These are phyloP conservation scores for Girardinus metallicus DNA, from an alignment of 2,797 vertebrate species.

Conservation along the genomic window DNA sequence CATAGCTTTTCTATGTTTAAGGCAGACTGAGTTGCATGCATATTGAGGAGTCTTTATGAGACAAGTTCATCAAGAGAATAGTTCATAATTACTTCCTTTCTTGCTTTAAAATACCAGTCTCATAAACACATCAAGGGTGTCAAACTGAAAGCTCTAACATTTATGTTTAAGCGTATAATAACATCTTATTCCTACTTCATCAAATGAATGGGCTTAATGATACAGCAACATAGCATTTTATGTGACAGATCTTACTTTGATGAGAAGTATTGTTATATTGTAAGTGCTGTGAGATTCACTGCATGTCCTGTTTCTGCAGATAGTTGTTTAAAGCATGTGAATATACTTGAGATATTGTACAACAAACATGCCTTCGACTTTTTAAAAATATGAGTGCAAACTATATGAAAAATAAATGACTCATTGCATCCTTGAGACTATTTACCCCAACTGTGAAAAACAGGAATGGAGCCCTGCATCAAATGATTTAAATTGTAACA, in stretches of 20 bases:
- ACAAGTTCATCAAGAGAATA: background rate
- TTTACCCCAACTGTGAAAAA: slow-evolving; percentile 5
- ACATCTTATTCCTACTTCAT: background rate
- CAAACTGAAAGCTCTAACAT: background rate
- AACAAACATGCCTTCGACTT: slow-evolving; percentile 16
- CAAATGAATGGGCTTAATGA: background rate
- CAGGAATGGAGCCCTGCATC: slow-evolving; percentile 2
- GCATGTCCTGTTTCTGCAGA: slow-evolving; percentile 14
- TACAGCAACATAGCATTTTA: background rate
- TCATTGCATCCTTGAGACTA: background rate
- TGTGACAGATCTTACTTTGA: background rate
- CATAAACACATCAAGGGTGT: background rate
- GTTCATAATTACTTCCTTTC: background rate
- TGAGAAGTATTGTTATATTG: background rate
- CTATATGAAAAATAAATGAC: slow-evolving; percentile 28
- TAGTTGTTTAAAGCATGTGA: slow-evolving; percentile 25
- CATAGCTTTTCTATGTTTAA: background rate
- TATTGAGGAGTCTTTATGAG: background rate
- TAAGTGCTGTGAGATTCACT: background rate
- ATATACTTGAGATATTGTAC: slow-evolving; percentile 24
- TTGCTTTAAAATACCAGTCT: background rate
- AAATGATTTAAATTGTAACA: slow-evolving; percentile 18
- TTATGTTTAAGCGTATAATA: background rate
- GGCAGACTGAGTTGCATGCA: background rate
- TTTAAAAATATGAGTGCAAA: slow-evolving; percentile 23